These are phyloP conservation scores for Maccullochella peelii DNA, from an alignment of 2,113 vertebrate species.

Conservation along the genomic window DNA sequence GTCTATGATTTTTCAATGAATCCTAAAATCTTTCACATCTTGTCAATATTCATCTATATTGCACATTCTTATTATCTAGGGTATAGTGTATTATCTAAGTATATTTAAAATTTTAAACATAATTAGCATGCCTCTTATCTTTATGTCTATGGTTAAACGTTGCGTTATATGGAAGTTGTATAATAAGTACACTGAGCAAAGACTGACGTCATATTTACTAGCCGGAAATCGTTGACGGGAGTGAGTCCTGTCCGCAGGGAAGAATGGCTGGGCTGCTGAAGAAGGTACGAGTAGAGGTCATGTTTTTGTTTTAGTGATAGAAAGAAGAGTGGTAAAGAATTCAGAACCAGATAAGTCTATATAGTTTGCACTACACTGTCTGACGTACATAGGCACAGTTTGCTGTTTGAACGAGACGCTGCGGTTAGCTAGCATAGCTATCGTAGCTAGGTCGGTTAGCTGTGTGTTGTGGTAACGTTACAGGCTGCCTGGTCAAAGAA, in stretches of 20 bases:
- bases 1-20: too few relatives aligned
- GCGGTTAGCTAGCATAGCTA: neutral
- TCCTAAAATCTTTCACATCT: too few relatives aligned
- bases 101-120: too few relatives aligned
- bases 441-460: too few relatives aligned
- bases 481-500: too few relatives aligned
- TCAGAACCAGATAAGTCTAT: rapidly evolving
- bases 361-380: neutral
- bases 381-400: rapidly evolving
- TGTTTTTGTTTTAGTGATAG: neutral
- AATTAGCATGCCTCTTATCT: neutral
- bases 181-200: too few relatives aligned
- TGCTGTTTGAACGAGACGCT: neutral
- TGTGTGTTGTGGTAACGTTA: too few relatives aligned
- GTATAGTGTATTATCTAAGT: too few relatives aligned
- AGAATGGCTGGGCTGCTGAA: constrained; percentile 83
- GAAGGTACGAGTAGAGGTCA: constrained; percentile 85
- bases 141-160: neutral
- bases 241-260: neutral
- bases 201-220: constrained; percentile 51
- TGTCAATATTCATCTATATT: too few relatives aligned
- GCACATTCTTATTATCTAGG: too few relatives aligned
- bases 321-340: rapidly evolving
- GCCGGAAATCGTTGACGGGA: constrained; percentile 30
- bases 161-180: neutral